Base-by-base conservation (phyloP, 2,888 invertebrate species). In the Gerris lacustris region DNA sequence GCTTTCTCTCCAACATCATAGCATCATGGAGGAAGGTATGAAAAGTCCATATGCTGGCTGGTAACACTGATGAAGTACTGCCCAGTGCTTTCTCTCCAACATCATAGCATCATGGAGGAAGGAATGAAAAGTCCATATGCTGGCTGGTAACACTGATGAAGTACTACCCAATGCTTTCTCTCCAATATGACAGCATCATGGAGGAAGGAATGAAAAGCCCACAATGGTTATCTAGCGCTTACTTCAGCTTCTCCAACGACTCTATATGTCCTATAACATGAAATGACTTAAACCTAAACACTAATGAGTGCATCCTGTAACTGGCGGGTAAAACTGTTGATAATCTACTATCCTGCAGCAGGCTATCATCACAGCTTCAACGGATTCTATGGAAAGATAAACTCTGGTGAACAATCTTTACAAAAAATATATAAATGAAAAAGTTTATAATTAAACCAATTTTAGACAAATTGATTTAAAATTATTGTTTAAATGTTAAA, bases 141-240 rank as follows among this genome's bases (percentile, higher is more conserved):
- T 92, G 75, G 90, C 91, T 0, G 31, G 89, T 0, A 91, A 91
- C 5, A 31, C 31, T 31, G 88, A 88, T 6, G 91, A 92, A 79
- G 89, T 92, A 66, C 91, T 92, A 80, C 89, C 89, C n/a, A 90
- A 90, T 76, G 88, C 88, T 2, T 92, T 87, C 79, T 91, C 89
- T 55, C 91, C 92, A 79, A 88, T 4, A 31, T 31, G 2, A 31
- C 31, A 31, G 4, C 31, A 31, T 31, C 31, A 31, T 31, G 31
- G 31, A 31, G 31, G 31, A 31, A 31, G 31, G 31, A 31, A 92
- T 2, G 87, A 87, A 64, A 90, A 91, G 86, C 86, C 6, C 84
- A 79, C 5, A 31, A 1, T 31, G 88, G 88, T 6, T 92, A 80
- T 89, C 89, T n/a, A 90, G 90, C 76, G 88, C 88, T 2, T 92